Evolutionary conservation across 23 tunicate species (phyloP).

Genomic region (Clavelina lepadiformis): DNA sequence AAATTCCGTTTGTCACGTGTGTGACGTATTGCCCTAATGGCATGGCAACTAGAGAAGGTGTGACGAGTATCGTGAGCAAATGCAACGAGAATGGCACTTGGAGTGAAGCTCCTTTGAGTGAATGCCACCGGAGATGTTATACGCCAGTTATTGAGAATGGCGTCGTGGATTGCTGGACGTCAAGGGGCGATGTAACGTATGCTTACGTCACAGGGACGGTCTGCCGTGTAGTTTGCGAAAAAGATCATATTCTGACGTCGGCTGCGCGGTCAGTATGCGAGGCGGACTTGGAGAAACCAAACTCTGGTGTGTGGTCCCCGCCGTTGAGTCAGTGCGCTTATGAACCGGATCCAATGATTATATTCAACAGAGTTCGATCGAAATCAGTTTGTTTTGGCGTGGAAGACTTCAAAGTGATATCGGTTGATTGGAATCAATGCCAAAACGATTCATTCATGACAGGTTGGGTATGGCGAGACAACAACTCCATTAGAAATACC

Average conservation of each 20-base stretch:
- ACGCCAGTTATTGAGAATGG: conserved; percentile 20
- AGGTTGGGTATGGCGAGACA: conserved; percentile 45
- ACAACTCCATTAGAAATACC: conserved; percentile 22
- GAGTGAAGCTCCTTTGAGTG: conserved; percentile 3
- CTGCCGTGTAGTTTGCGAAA: conserved; percentile 28
- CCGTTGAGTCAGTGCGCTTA: conserved; percentile 21
- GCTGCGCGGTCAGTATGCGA: conserved; percentile 16
- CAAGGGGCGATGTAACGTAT: neutral
- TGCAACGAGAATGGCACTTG: conserved; percentile 40
- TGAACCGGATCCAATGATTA: conserved; percentile 56
- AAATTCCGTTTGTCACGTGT: conserved; percentile 11
- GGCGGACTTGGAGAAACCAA: neutral
- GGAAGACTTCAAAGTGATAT: conserved; percentile 3
- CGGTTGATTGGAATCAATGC: conserved; percentile 39
- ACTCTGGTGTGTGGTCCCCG: conserved; percentile 20
- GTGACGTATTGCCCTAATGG: conserved; percentile 17
- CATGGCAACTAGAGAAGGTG: neutral
- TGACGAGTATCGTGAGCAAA: neutral
- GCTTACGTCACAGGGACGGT: neutral
- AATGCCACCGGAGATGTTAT: conserved; percentile 23
- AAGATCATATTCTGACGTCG: conserved; percentile 12
- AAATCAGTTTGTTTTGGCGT: conserved; percentile 37
- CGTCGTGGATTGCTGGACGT: conserved; percentile 2
- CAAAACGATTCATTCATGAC: neutral
- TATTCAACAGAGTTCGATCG: conserved; percentile 32